These are phyloP conservation scores for Hypselothyrea guttata DNA, from an alignment of 2,888 invertebrate species.

Conservation along the genomic window DNA sequence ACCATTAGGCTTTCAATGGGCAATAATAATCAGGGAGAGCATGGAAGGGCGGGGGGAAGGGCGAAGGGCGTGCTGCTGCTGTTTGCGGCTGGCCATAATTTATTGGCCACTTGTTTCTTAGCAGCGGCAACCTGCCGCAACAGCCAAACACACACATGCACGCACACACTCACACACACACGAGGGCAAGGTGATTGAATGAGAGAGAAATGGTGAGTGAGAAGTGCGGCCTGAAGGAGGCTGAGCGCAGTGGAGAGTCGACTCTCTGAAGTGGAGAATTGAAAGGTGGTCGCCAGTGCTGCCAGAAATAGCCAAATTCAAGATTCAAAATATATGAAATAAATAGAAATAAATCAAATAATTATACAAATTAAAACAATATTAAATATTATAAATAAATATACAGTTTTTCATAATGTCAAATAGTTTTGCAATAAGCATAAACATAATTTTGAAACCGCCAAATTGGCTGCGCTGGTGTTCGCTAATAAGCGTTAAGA, in stretches of 20 bases:
- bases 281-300: constrained; percentile 74
- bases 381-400: too few species aligned
- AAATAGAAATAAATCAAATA: too few species aligned
- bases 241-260: constrained; percentile 9
- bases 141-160: constrained; percentile 21
- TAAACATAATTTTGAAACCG: too few species aligned
- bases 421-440: too few species aligned
- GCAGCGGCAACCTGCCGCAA: constrained; percentile 57
- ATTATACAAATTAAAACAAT: too few species aligned
- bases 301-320: too few species aligned
- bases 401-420: too few species aligned
- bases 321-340: too few species aligned
- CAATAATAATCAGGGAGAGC: constrained; percentile 58
- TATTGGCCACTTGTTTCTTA: constrained; percentile 77
- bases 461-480: too few species aligned
- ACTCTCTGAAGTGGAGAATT: constrained; percentile 41
- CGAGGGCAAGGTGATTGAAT: too few species aligned
- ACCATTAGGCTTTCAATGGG: constrained; percentile 71
- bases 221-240: constrained; percentile 20
- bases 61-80: constrained; percentile 45
- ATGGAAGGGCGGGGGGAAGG: too few species aligned
- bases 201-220: background rate
- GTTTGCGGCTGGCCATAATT: constrained; percentile 68
- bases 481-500: constrained; percentile 76
- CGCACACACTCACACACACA: constrained; percentile 1